Base-by-base conservation (phyloP, 2,113 vertebrate genomes). In the Hippolais icterina region DNA sequence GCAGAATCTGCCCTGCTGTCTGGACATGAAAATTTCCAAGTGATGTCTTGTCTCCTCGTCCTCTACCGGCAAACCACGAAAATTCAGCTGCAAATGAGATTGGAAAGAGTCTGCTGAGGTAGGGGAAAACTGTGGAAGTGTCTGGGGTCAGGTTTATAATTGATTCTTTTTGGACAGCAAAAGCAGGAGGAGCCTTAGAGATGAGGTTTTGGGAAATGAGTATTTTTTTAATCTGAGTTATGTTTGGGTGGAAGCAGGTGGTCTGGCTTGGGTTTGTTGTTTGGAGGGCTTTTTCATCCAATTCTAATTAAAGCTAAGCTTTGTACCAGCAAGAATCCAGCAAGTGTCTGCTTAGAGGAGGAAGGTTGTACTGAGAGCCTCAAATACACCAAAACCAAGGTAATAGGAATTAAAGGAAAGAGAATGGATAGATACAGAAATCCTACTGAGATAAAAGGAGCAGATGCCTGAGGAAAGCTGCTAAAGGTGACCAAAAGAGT, bases 1-100 rank as follows among this genome's bases (percentile, higher is more conserved):
- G 39, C 77, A 76, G 49, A 65, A 41, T 91, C 76, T 94, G 42
- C 74, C 57, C 54, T 93, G 78, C 66, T 90, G 41, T 76, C 91
- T 90, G 95, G 93, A 72, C 77, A 35, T 39, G 81, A 91, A 91
- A 24, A 79, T 61, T 96, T 85, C 78, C 33, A 79, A 83, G 81
- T 66, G 46, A 33, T 79, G 54, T 91, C 69, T 88, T 74, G 75
- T 92, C 50, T 91, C 46, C 42, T 83, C 53, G 25, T 89, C 50
- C 29, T 82, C 42, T 52, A 79, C 75, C 75, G 93, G 42, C 41
- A 87, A 85, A 82, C 52, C 53, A 64, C 10, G 25, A 91, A 87
- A 79, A 78, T 57, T 82, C 35, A 89, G 12, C 39, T 91, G 87
- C 65, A 87, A 82, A 49, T 79, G 81, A 87, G 74, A 31, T 4